phyloP scores from a whole-genome alignment of 1,140 invertebrate species.

The Drosophila varians region DNA sequence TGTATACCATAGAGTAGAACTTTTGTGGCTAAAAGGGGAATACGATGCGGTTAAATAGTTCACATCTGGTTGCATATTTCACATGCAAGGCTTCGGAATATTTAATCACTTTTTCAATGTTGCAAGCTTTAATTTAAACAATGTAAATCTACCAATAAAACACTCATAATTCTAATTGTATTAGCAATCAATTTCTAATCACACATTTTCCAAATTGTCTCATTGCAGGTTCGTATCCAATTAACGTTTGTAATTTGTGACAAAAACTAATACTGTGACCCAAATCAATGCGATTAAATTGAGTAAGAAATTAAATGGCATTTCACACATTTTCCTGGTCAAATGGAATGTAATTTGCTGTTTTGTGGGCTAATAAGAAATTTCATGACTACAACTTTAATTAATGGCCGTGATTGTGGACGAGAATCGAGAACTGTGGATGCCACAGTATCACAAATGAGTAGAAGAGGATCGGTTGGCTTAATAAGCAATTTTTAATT shows the following conservation, averaged over 20 bases:
- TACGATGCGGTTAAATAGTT: background rate
- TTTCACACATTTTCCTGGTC: conserved; percentile 18
- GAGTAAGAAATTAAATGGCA: conserved; percentile 68
- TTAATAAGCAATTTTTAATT: conserved; percentile 82
- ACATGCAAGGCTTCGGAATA: background rate
- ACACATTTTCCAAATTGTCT: conserved; percentile 1
- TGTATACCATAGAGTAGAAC: background rate
- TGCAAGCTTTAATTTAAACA: background rate
- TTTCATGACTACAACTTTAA: conserved; percentile 70
- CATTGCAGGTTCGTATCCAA: conserved; percentile 55
- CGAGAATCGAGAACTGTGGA: conserved; percentile 41
- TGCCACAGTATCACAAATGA: no score
- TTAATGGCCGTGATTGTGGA: conserved; percentile 66
- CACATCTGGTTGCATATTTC: background rate
- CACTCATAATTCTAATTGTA: background rate
- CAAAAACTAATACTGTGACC: conserved; percentile 34
- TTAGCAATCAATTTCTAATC: background rate
- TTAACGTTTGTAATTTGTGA: conserved; percentile 4
- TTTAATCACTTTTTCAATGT: background rate
- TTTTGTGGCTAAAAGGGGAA: background rate
- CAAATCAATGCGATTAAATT: conserved; percentile 41
- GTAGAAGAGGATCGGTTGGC: no score
- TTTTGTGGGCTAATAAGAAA: conserved; percentile 56
- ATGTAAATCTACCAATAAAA: no score
- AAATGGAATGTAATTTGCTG: conserved; percentile 3